Conservation (phyloP, 2,797 vertebrate species). For the Hapalemur alaotrensis region DNA sequence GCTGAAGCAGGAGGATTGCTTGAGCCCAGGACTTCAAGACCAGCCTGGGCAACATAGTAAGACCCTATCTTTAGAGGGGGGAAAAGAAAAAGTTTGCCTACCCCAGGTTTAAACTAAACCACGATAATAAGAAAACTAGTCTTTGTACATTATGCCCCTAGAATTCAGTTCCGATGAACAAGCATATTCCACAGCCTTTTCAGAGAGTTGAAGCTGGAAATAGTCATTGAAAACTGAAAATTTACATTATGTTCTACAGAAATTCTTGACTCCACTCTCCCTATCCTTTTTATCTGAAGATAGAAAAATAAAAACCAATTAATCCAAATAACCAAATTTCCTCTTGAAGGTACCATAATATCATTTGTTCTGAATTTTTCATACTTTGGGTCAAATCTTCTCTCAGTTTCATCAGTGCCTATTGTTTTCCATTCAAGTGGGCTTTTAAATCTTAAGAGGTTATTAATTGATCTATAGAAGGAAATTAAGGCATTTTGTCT, state of each 20-base stretch:
- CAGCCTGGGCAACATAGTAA: neutral
- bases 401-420: neutral
- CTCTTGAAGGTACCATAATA: neutral
- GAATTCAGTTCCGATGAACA: neutral
- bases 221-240: neutral
- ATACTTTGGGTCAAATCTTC: neutral
- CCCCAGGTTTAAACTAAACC: neutral
- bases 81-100: neutral
- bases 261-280: neutral
- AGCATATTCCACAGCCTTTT: neutral
- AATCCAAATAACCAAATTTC: neutral
- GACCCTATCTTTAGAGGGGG: neutral
- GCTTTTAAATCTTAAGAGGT: neutral
- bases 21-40: neutral
- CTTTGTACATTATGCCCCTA: neutral
- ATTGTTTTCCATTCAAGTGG: neutral
- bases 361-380: neutral
- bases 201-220: neutral
- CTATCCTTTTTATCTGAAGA: neutral
- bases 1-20: neutral
- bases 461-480: neutral
- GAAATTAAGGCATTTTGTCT: neutral
- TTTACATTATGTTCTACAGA: neutral
- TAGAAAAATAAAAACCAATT: slow-evolving; percentile 1
- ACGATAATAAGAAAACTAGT: neutral